A percentile compares a stretch with the other conserved stretches of the same genome.
Evolutionary conservation across 2,113 vertebrate species (phyloP).

Genomic region (Lontra canadensis): DNA sequence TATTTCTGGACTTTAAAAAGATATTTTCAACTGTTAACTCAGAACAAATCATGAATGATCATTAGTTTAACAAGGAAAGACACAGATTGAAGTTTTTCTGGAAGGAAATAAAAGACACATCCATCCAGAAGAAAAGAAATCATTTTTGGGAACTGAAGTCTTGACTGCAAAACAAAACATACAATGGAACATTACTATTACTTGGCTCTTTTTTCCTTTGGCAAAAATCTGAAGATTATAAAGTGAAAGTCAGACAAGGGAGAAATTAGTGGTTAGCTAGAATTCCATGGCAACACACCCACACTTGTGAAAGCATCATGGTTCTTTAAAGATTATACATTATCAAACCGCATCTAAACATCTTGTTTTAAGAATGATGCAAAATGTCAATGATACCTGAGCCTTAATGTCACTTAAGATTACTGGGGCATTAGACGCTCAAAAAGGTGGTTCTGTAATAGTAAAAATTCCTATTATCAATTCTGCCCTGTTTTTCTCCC

Average conservation of each 20-base stretch:
- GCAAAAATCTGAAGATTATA: constrained; percentile 25
- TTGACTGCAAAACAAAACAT: not conserved
- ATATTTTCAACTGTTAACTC: constrained; percentile 13
- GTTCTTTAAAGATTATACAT: constrained; percentile 10
- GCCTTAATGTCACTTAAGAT: not conserved
- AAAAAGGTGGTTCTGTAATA: not conserved
- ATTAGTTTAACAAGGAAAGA: constrained; percentile 17
- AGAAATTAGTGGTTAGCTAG: constrained; percentile 63
- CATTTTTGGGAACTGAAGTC: not conserved
- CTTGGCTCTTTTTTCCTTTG: not conserved
- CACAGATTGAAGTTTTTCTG: not conserved
- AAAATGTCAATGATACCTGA: not conserved
- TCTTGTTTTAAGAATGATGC: not conserved
- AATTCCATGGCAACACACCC: constrained; percentile 54
- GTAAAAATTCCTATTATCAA: not conserved
- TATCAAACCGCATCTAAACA: constrained; percentile 32
- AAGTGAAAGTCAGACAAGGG: constrained; percentile 17
- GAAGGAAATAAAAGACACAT: not conserved
- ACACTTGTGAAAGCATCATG: not conserved
- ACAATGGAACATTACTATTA: not conserved
- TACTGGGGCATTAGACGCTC: not conserved
- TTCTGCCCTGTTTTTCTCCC: not conserved
- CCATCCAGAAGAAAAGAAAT: not conserved
- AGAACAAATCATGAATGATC: not conserved
- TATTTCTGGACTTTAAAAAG: not conserved